Base-by-base conservation (phyloP, 2,113 vertebrate species). In the Athene noctua region DNA sequence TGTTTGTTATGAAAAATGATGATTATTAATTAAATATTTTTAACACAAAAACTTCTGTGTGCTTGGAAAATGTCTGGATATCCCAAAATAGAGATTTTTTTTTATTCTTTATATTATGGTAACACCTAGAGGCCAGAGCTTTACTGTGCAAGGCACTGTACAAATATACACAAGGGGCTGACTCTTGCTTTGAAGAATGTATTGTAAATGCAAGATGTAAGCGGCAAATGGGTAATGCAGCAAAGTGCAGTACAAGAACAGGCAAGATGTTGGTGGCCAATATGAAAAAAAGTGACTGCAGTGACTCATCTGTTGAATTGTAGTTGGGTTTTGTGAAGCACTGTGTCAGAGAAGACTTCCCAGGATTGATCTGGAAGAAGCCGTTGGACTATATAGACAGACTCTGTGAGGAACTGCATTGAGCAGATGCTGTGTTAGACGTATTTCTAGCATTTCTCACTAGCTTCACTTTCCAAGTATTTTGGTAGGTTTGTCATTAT, bases 101-200 rank as follows among this genome's bases (percentile, higher is more conserved):
- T 44, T 44, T 91, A 92, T 94, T 94, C 42, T 95, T 97, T 94
- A 86, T 95, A 96, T 96, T 94, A 80, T 91, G 86, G 83, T 97
- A 97, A 42, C 91, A 97, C 86, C 95, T 94, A 94, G 80, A 97
- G 95, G 73, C 91, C 71, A 81, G 62, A 94, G 22, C 34, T 84
- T 30, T 52, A 21, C 55, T 87, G 40, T 80, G 66, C 92, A 94
- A 87, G 49, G 40, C 40, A 87, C 13, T 74, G 51, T 63, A 86
- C 52, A 90, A 85, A 71, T 19, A 15, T 8, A 26, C 61, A 67
- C 22, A 19, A 51, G 47, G 54, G 57, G 1, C 14, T 86, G 14
- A 16, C 27, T 81, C 65, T 87, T 34, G 22, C 13, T 86, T 87
- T 81, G 61, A 82, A 49, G 40, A 79, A 47, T 40, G 17, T 15